phyloP scores from a whole-genome alignment of 2,888 invertebrate genomes.

The Eristalis arbustorum region DNA sequence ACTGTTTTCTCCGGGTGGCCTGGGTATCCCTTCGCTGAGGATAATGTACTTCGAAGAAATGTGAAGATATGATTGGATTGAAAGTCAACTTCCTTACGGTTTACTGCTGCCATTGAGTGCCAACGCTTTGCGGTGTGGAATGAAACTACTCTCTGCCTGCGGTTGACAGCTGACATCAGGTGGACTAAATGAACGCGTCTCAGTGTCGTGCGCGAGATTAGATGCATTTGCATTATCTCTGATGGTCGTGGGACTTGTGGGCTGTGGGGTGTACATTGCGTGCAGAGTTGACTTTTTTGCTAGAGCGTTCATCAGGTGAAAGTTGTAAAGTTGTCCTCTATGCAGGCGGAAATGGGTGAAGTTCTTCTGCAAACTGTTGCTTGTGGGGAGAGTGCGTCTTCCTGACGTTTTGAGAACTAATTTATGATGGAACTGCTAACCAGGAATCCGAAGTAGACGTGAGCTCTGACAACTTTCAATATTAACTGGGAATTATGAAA shows the following conservation, averaged over 20 bases:
- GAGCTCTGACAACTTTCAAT: no score
- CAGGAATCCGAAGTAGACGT: no score
- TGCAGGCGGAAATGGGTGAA: no score
- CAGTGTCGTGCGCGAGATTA: background rate
- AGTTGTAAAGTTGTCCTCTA: background rate
- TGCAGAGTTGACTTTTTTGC: no score
- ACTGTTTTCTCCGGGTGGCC: slow-evolving; percentile 8
- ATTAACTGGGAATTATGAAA: no score
- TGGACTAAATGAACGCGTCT: background rate
- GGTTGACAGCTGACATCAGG: slow-evolving; percentile 9
- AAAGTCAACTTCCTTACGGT: slow-evolving; percentile 2
- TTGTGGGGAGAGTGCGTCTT: background rate
- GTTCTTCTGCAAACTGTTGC: background rate
- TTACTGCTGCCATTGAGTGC: background rate
- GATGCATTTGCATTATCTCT: background rate
- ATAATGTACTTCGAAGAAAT: slow-evolving; percentile 20
- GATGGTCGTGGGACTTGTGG: no score
- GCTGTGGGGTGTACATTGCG: background rate
- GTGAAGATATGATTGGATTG: slow-evolving; percentile 17
- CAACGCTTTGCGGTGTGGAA: background rate
- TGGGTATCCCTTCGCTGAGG: slow-evolving; percentile 14
- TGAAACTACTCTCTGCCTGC: background rate
- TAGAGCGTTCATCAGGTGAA: background rate
- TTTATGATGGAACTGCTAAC: no score
- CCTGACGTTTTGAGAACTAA: no score